These are phyloP conservation scores for Drosophila ustulata DNA, from an alignment of 2,888 invertebrate species.

Conservation along the genomic window DNA sequence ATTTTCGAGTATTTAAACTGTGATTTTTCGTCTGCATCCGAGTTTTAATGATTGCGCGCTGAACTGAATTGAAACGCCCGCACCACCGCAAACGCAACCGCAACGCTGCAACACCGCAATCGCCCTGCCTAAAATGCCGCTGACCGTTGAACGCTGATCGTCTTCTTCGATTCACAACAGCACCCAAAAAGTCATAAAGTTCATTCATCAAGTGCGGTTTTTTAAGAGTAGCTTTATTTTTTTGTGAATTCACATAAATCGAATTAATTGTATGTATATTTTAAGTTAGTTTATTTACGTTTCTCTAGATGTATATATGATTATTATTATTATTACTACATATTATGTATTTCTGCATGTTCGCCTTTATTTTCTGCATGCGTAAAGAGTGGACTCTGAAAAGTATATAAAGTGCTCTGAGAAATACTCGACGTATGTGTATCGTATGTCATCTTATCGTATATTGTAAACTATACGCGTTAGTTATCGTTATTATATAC, in stretches of 20 bases:
- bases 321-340: constrained; percentile 29
- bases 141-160: constrained; percentile 10
- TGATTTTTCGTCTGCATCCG: constrained; percentile 55
- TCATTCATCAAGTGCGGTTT: constrained; percentile 51
- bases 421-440: constrained; percentile 48
- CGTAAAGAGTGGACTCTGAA: constrained; percentile 38
- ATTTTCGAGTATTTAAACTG: constrained; percentile 29
- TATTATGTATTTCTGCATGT: constrained; percentile 62
- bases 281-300: constrained; percentile 44
- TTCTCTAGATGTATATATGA: constrained; percentile 27
- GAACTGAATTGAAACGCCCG: constrained; percentile 47
- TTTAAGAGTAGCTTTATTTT: constrained; percentile 51
- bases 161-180: constrained; percentile 20
- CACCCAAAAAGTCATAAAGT: constrained; percentile 24
- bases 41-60: constrained; percentile 43
- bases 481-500: constrained; percentile 24
- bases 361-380: constrained; percentile 54
- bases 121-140: constrained; percentile 10
- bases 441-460: constrained; percentile 34
- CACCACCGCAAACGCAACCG: constrained; percentile 19
- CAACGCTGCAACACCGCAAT: constrained; percentile 8
- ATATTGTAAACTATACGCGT: constrained; percentile 34
- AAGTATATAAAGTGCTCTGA: constrained; percentile 42
- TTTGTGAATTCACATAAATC: constrained; percentile 29
- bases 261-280: constrained; percentile 37